These are phyloP conservation scores for Aeoliscus strigatus DNA, from an alignment of 2,797 vertebrate genomes.

Conservation along the genomic window DNA sequence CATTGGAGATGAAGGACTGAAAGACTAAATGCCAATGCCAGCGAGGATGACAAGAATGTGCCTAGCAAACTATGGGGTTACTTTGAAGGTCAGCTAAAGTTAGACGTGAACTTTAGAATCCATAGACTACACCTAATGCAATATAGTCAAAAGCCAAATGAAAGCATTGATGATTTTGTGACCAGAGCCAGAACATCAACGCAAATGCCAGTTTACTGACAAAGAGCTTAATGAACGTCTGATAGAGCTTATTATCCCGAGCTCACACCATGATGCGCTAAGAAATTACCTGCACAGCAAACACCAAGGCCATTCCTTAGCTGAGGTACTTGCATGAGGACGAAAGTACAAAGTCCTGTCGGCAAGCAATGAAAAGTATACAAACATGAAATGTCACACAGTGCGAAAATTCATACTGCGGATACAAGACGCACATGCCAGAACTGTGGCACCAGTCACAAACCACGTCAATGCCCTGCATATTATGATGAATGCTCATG, in stretches of 20 bases:
- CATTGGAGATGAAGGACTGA: no score
- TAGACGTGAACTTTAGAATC: no score
- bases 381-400: not conserved
- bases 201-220: slow-evolving; percentile 8
- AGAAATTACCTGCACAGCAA: slow-evolving; percentile 17
- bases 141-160: slow-evolving; percentile 10
- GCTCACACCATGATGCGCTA: slow-evolving; percentile 4
- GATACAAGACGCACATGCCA: not conserved
- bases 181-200: slow-evolving; percentile 9
- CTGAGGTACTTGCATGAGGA: slow-evolving; percentile 8
- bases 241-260: slow-evolving; percentile 18
- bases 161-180: slow-evolving; percentile 16
- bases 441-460: not conserved
- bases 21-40: no score
- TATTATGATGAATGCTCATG: not conserved
- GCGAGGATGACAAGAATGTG: no score
- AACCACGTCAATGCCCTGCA: slow-evolving; percentile 3
- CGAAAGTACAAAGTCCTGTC: slow-evolving; percentile 10
- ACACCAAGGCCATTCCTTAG: slow-evolving; percentile 3
- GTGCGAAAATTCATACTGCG: not conserved
- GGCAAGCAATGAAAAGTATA: not conserved
- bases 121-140: no score
- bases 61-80: no score
- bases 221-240: slow-evolving; percentile 11
- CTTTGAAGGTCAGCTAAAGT: no score